phyloP scores from a whole-genome alignment of 1,140 invertebrate genomes.

The Trachymyrmex cornetzi region DNA sequence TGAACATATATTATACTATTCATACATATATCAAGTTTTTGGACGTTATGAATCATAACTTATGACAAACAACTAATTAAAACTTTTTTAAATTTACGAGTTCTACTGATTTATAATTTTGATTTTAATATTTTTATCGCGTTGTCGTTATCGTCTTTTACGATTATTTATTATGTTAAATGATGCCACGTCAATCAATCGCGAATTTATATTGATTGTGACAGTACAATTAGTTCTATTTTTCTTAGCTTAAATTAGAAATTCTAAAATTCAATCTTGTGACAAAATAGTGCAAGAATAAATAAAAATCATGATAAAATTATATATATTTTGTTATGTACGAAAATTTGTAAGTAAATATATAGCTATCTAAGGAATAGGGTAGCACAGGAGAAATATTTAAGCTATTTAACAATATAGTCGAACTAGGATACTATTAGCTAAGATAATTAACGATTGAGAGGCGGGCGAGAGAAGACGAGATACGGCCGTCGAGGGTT shows the following conservation, averaged over 20 bases:
- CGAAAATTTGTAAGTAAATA: background rate
- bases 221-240: background rate
- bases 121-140: background rate
- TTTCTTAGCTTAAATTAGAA: background rate
- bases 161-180: background rate
- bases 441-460: conserved; percentile 60
- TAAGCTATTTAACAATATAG: conserved; percentile 47
- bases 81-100: background rate
- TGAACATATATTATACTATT: background rate
- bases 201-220: background rate
- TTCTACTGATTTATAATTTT: background rate
- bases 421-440: conserved; percentile 45
- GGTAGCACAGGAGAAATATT: conserved; percentile 9
- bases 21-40: background rate
- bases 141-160: background rate
- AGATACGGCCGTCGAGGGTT: conserved; percentile 11
- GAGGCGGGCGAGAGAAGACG: conserved; percentile 40
- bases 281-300: background rate
- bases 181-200: background rate
- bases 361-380: background rate
- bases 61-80: background rate
- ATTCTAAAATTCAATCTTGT: background rate
- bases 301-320: background rate
- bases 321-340: background rate
- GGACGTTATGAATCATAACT: background rate